Evolutionary conservation across 2,888 invertebrate species (phyloP), one percentile per base, ranked within the genome.

Genomic region (Sinotaia quadrata): DNA sequence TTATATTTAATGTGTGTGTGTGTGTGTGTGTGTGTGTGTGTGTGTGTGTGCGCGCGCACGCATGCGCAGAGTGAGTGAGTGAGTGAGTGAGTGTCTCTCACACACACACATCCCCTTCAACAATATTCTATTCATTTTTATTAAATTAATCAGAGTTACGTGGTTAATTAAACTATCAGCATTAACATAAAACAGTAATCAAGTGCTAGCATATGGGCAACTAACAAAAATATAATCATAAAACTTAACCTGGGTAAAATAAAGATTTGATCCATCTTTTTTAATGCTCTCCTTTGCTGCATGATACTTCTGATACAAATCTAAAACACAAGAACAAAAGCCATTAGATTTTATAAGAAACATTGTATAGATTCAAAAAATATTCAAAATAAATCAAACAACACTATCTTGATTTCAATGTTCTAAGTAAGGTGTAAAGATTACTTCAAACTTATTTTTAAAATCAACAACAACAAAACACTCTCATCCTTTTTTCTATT

Each of bases 291-390:
- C 15, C 52, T 27, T 62, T 21, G 36, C 15, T 15, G 36, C 52
- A 52, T 62, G 21, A 36, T 62, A 62, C 4, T 44, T 51, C 49
- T 34, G 51, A 36, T 62, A 62, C 34, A 62, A 37, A 33, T 33
- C 61, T 61, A 31, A 54, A 54, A 24, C 27, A 8, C 10, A 12
- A 8, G 7, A 15, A 15, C 7, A 51, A 15, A 51, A n/a, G 7
- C 21, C 12, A n/a, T 7, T 21, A 51, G 12, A n/a, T 51, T 51
- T 51, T 18, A 15, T n/a, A 51, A 8, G 21, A 21, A n/a, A 41
- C 41, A 41, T 3, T 12, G n/a, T 41, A 41, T 18, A 2, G 3
- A 41, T n/a, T 18, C n/a, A 41, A 41, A n/a, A 12, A 41, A n/a
- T n/a, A 41, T 12, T 18, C 41, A 41, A 41, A 18, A n/a, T 41